phyloP scores from a whole-genome alignment of 2,113 vertebrate genomes.

The Oncorhynchus kisutch region DNA sequence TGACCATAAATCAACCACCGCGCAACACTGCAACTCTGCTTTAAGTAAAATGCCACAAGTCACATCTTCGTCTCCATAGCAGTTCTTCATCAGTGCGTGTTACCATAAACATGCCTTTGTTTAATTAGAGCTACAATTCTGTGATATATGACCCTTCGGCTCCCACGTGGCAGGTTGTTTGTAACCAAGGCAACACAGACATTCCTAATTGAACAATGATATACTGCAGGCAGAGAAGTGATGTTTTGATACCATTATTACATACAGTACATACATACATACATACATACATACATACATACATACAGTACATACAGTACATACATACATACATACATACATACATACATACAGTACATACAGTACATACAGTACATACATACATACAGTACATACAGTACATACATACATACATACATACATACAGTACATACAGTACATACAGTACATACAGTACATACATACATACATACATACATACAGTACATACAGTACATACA shows the following conservation, averaged over 20 bases:
- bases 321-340: too few relatives aligned
- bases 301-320: too few relatives aligned
- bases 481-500: too few relatives aligned
- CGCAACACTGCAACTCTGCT: constrained; percentile 14
- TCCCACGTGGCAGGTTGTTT: constrained; percentile 18
- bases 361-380: too few relatives aligned
- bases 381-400: too few relatives aligned
- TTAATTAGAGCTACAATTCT: constrained; percentile 18
- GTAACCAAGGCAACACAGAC: constrained; percentile 29
- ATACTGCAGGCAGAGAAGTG: constrained; percentile 8
- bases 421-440: too few relatives aligned
- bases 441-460: too few relatives aligned
- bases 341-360: too few relatives aligned
- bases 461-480: too few relatives aligned
- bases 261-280: too few relatives aligned
- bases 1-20: constrained; percentile 45
- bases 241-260: constrained; percentile 15
- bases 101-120: constrained; percentile 20
- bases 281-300: too few relatives aligned
- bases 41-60: constrained; percentile 33
- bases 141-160: constrained; percentile 28
- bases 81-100: background rate
- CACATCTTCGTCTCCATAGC: constrained; percentile 7
- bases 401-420: too few relatives aligned
- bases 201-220: constrained; percentile 33